A percentile compares a stretch with the other conserved stretches of the same genome.
phyloP scores from a whole-genome alignment of 2,113 vertebrate genomes.

The Microtus ochrogaster region DNA sequence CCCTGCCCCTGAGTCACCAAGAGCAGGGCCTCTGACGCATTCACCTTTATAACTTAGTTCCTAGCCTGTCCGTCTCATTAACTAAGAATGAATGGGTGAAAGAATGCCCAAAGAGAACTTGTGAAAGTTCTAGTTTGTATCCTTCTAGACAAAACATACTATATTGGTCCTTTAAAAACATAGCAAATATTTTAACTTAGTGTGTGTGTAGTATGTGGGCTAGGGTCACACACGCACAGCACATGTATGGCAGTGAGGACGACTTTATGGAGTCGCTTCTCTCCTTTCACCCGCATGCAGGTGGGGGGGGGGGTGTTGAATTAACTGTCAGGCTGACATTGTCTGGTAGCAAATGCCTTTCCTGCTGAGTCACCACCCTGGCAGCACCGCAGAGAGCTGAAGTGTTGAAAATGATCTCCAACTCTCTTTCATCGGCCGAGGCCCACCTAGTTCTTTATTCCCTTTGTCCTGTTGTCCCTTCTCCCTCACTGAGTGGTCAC shows the following conservation, averaged over 20 bases:
- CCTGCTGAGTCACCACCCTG: neutral
- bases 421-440: neutral
- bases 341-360: neutral
- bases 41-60: neutral
- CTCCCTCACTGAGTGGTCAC: neutral
- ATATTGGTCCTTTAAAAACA: neutral
- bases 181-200: neutral
- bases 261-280: neutral
- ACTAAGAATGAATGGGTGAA: neutral
- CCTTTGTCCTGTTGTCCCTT: neutral
- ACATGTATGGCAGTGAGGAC: neutral
- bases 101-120: neutral
- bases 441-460: neutral
- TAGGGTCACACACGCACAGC: neutral
- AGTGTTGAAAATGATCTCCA: neutral
- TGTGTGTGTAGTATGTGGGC: neutral
- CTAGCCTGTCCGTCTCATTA: neutral
- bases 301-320: neutral
- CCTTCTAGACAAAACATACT: neutral
- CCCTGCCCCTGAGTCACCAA: neutral
- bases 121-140: neutral
- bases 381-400: neutral
- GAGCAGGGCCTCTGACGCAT: neutral
- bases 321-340: neutral
- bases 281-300: neutral